phyloP scores from a whole-genome alignment of 2,797 vertebrate species.

The Syngnathus acus region DNA sequence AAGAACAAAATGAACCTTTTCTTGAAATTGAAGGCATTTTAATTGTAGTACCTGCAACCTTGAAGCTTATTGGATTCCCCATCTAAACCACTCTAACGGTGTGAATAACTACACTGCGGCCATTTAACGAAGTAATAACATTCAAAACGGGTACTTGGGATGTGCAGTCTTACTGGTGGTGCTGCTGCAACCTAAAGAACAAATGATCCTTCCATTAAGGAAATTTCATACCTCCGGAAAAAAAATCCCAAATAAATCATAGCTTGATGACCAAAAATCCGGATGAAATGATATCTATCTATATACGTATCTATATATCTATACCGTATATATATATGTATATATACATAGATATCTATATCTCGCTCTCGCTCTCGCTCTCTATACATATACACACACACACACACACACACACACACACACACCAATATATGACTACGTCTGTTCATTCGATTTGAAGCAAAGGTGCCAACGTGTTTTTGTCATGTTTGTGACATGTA shows the following conservation, averaged over 20 bases:
- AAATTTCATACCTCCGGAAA: background rate
- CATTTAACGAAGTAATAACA: background rate
- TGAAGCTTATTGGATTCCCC: background rate
- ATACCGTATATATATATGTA: no score
- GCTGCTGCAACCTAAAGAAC: conserved; percentile 45
- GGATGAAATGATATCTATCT: no score
- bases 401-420: no score
- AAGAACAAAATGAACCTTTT: background rate
- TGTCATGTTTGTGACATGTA: background rate
- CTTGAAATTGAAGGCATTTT: background rate
- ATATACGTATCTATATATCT: no score
- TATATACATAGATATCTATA: no score
- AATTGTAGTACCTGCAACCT: background rate
- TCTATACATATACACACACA: no score
- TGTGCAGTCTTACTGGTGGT: conserved; percentile 38
- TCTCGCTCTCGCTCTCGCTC: no score
- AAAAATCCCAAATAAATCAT: no score
- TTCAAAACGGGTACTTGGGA: conserved; percentile 2
- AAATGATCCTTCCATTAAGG: conserved; percentile 6
- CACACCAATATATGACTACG: no score
- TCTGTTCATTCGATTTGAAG: no score
- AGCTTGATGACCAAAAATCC: no score
- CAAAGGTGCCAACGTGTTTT: background rate
- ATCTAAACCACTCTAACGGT: background rate
- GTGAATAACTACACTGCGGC: background rate